Evolutionary conservation across 2,797 vertebrate species (phyloP).

Genomic region (Apogon talboti): DNA sequence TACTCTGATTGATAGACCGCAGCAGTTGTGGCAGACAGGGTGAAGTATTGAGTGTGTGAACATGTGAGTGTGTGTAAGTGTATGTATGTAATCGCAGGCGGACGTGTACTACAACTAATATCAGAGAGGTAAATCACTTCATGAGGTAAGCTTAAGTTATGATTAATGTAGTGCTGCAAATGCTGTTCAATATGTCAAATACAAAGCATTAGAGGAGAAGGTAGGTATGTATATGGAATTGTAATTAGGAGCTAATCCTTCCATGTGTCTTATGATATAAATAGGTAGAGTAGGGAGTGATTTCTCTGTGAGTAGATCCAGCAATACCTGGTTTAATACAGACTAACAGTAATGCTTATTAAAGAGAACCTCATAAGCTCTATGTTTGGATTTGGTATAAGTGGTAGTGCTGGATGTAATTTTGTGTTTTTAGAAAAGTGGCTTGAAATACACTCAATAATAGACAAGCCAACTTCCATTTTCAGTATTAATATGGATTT

Average conservation of each 20-base stretch:
- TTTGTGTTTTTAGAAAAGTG: no score
- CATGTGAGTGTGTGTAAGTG: conserved; percentile 38
- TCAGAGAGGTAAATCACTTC: conserved; percentile 70
- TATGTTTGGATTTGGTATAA: conserved; percentile 3
- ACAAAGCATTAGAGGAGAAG: conserved; percentile 17
- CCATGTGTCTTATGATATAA: conserved; percentile 45
- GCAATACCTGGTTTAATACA: conserved; percentile 24
- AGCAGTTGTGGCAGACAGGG: conserved; percentile 64
- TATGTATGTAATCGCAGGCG: conserved; percentile 49
- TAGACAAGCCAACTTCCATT: no score
- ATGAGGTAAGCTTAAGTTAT: conserved; percentile 69
- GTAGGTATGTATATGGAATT: conserved; percentile 45
- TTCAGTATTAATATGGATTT: no score
- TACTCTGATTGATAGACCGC: conserved; percentile 70
- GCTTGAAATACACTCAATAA: no score
- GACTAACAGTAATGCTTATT: conserved; percentile 22
- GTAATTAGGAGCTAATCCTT: conserved; percentile 57
- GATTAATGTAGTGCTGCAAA: conserved; percentile 55
- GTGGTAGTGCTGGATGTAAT: no score
- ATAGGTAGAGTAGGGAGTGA: conserved; percentile 24
- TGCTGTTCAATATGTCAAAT: conserved; percentile 43
- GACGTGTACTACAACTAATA: conserved; percentile 75
- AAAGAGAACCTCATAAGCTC: conserved; percentile 9
- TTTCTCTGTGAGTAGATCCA: conserved; percentile 24
- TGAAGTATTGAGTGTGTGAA: conserved; percentile 68